A percentile compares a stretch with the other conserved stretches of the same genome.
phyloP scores from a whole-genome alignment of 2,797 vertebrate genomes.

The Craterocephalus amniculus region DNA sequence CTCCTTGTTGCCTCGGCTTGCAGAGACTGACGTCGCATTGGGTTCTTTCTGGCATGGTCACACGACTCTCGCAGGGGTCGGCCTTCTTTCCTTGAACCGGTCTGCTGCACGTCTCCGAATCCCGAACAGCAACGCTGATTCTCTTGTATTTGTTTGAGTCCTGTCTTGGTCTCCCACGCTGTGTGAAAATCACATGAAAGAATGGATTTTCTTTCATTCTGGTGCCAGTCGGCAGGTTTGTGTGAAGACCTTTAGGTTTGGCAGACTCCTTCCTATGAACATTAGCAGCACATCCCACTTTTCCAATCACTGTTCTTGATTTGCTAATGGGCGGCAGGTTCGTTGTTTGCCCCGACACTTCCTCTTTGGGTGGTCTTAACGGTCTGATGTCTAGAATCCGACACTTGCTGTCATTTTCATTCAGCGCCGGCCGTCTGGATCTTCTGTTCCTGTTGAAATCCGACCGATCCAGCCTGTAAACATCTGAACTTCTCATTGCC shows the following conservation, averaged over 20 bases:
- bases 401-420: conserved; percentile 22
- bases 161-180: conserved; percentile 13
- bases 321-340: conserved; percentile 73
- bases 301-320: conserved; percentile 35
- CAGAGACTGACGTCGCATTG: conserved; percentile 39
- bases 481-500: conserved; percentile 63
- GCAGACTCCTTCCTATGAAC: neutral
- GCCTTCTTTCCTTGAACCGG: neutral
- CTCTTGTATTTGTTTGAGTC: conserved; percentile 14
- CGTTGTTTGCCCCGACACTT: conserved; percentile 16
- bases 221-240: neutral
- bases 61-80: neutral
- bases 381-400: conserved; percentile 25
- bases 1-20: conserved; percentile 34
- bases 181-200: conserved; percentile 16
- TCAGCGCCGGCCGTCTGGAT: conserved; percentile 33
- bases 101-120: conserved; percentile 30
- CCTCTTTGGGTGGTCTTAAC: neutral
- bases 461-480: conserved; percentile 41
- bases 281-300: neutral
- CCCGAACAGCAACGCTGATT: conserved; percentile 32
- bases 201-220: conserved; percentile 29
- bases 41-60: conserved; percentile 34
- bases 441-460: conserved; percentile 49
- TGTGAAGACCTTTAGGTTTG: conserved; percentile 4